Percentiles rank a stretch among this genome's conserved stretches.
These are phyloP conservation scores for Pelobates cultripes DNA, from an alignment of 2,797 vertebrate species.

Conservation along the genomic window DNA sequence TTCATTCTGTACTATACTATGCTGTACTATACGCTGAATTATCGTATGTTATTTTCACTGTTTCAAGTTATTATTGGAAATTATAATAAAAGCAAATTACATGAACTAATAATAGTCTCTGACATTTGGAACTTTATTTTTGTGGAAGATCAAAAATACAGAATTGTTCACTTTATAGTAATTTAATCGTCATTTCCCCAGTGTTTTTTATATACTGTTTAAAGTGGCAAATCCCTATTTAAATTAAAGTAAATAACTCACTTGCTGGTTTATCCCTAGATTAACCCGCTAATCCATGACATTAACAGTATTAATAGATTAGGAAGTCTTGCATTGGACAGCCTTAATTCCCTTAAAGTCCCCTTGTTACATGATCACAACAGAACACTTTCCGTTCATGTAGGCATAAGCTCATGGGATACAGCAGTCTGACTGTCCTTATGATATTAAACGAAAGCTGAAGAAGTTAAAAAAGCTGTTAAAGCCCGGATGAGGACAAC, in stretches of 20 bases:
- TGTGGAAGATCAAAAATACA: too few species aligned
- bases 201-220: not conserved
- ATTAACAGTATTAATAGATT: constrained; percentile 36
- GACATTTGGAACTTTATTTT: too few species aligned
- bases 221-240: constrained; percentile 13
- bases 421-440: not conserved
- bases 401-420: constrained; percentile 12
- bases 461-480: constrained; percentile 14
- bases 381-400: constrained; percentile 1
- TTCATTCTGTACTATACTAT: too few species aligned
- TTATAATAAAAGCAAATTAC: too few species aligned
- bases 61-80: too few species aligned
- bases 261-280: constrained; percentile 14
- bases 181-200: not conserved
- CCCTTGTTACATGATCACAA: constrained; percentile 24
- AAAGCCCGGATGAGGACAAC: constrained; percentile 1
- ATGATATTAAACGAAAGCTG: constrained; percentile 31
- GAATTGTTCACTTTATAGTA: too few species aligned
- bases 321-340: constrained; percentile 3
- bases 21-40: too few species aligned
- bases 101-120: too few species aligned
- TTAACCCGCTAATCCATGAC: constrained; percentile 39
- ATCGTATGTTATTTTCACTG: too few species aligned
- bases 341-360: constrained; percentile 9
- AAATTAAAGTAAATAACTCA: constrained; percentile 20